Percentiles rank a stretch among this genome's conserved stretches.
phyloP scores from a whole-genome alignment of 2,888 invertebrate species.

The Ectemnius cavifrons region DNA sequence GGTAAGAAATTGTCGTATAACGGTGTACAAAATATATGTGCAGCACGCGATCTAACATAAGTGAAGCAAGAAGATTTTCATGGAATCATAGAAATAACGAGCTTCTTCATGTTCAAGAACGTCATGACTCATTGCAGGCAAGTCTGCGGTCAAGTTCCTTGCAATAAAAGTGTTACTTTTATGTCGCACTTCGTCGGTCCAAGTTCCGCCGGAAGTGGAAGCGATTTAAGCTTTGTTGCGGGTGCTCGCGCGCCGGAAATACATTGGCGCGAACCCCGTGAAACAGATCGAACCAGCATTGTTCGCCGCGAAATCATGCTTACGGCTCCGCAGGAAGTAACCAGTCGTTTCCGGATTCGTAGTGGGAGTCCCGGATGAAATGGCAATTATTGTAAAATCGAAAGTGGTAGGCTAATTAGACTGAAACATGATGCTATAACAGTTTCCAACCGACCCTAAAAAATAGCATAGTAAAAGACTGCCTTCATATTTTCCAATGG shows the following conservation, averaged over 20 bases:
- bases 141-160: not conserved
- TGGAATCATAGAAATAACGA: not conserved
- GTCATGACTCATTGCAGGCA: too few species aligned
- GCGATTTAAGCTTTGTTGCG: slow-evolving; percentile 56
- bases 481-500: too few species aligned
- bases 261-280: slow-evolving; percentile 37
- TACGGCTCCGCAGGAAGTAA: slow-evolving; percentile 42
- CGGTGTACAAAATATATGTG: slow-evolving; percentile 13
- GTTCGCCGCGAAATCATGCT: slow-evolving; percentile 55
- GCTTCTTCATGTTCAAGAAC: too few species aligned
- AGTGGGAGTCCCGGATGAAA: slow-evolving; percentile 39
- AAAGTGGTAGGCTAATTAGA: slow-evolving; percentile 24
- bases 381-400: slow-evolving; percentile 24
- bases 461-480: too few species aligned
- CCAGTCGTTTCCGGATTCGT: slow-evolving; percentile 49
- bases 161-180: slow-evolving; percentile 28
- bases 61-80: not conserved
- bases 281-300: slow-evolving; percentile 56
- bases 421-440: not conserved
- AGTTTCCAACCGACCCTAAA: not conserved
- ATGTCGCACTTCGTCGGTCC: slow-evolving; percentile 51
- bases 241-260: slow-evolving; percentile 56
- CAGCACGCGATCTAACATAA: not conserved
- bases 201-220: slow-evolving; percentile 67
- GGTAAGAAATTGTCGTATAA: slow-evolving; percentile 35